Conservation (phyloP, 1,140 invertebrate genomes). For the Musca domestica region DNA sequence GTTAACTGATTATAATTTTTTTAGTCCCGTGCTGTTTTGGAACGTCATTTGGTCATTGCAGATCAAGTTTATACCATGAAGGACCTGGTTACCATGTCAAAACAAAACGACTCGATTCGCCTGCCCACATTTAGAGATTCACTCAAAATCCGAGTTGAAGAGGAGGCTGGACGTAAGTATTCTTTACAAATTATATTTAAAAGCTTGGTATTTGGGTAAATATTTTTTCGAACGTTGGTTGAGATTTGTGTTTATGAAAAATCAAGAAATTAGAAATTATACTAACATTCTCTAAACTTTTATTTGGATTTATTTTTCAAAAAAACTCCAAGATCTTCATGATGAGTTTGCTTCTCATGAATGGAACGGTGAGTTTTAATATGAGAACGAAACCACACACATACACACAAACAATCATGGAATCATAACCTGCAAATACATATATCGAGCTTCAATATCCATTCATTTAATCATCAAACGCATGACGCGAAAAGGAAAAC, state of each 20-base stretch:
- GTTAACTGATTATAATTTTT: conserved; percentile 34
- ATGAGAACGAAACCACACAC: background rate
- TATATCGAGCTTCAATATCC: no score
- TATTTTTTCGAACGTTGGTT: background rate
- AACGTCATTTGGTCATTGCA: conserved; percentile 75
- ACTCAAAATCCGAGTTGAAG: conserved; percentile 68
- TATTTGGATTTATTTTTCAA: conserved; percentile 7
- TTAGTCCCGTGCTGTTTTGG: conserved; percentile 74
- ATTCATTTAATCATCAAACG: no score
- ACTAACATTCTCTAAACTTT: background rate
- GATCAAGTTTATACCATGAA: conserved; percentile 74
- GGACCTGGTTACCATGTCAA: conserved; percentile 66
- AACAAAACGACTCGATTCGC: conserved; percentile 61
- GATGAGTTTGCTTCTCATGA: conserved; percentile 52
- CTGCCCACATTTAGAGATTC: conserved; percentile 69
- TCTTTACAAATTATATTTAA: background rate
- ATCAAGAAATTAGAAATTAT: background rate
- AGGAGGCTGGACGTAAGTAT: conserved; percentile 73
- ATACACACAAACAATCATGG: no score
- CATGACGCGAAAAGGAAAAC: no score
- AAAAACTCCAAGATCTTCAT: conserved; percentile 44
- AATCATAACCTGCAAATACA: no score
- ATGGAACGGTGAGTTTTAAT: conserved; percentile 50
- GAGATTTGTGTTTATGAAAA: background rate
- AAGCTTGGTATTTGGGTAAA: background rate